Percentiles rank a stretch among this genome's conserved stretches.
Evolutionary conservation across 2,113 vertebrate genomes (phyloP).

Genomic region (Dipodomys stephensi): DNA sequence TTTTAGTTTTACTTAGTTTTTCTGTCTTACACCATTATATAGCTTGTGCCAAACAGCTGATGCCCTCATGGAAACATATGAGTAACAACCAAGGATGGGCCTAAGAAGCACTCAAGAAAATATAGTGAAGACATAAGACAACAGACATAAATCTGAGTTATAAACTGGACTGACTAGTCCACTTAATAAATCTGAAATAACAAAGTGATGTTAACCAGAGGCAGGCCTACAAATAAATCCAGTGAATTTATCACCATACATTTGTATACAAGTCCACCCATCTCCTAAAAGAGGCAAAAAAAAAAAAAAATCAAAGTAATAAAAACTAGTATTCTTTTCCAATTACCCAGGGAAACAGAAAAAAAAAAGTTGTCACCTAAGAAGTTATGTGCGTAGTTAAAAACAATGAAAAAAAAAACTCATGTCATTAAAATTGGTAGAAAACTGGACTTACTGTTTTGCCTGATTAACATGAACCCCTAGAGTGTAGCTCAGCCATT

Average conservation of each 20-base stretch:
- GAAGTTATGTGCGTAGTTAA: neutral
- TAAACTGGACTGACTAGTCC: neutral
- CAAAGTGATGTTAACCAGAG: slow-evolving; percentile 30
- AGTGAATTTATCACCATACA: slow-evolving; percentile 47
- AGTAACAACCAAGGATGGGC: neutral
- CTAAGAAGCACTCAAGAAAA: slow-evolving; percentile 20
- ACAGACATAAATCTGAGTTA: neutral
- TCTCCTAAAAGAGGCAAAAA: slow-evolving; percentile 38
- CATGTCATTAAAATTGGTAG: slow-evolving; percentile 47
- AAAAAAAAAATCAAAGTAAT: neutral
- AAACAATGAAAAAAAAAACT: slow-evolving; percentile 30
- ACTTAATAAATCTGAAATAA: slow-evolving; percentile 39
- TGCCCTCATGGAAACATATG: slow-evolving; percentile 62
- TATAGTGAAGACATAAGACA: slow-evolving; percentile 30
- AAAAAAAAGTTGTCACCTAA: slow-evolving; percentile 10
- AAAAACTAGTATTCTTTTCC: slow-evolving; percentile 45
- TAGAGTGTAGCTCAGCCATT: slow-evolving; percentile 96
- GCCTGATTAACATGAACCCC: slow-evolving; percentile 96
- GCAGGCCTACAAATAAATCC: slow-evolving; percentile 26
- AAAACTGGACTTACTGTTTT: slow-evolving; percentile 93
- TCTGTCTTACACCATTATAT: neutral
- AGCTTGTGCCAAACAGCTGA: slow-evolving; percentile 46
- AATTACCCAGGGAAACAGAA: neutral
- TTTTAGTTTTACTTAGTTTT: slow-evolving; percentile 14
- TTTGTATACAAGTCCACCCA: slow-evolving; percentile 19